Evolutionary conservation across 37 sponge, comb jelly and placozoan genomes (phyloP), one percentile per base, ranked within the genome.

Genomic region (Halichondria panicea): DNA sequence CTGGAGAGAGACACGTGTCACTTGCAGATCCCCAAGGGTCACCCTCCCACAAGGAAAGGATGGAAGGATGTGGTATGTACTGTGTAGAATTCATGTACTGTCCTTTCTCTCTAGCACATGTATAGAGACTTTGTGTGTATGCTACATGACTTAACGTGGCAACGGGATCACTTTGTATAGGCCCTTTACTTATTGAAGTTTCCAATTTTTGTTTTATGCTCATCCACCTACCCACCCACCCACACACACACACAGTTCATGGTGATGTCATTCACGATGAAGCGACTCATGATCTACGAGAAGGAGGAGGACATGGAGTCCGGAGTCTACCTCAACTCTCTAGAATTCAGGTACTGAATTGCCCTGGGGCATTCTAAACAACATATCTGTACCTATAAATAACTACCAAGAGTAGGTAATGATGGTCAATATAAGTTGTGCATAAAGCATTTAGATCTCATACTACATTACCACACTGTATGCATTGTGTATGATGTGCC

Each of bases 11-110:
- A 90, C 32, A 84, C 82, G 5, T 74, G 84, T 38, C 68, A 61
- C 43, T n/a, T 90, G 33, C 71, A 77, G 59, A 75, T 90, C 25
- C 91, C 91, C 1, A 63, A 70, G 28, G 89, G 89, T 0, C 81
- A 70, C 45, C 74, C 88, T 55, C 76, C 85, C 0, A 44, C 89
- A 19, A 93, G 88, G 68, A 65, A 88, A 4, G 93, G 89, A 21
- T 92, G 92, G 93, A 84, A 72, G 38, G 75, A 93, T 41, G 86
- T 88, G 82, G 92, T 92, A 78, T 32, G 88, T 77, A 31, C 30
- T 9, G 27, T 30, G 21, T 42, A 59, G 27, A 46, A 11, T 12
- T 9, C 31, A 7, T 24, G 27, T 59, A 22, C 8, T 25, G 27
- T n/a, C 8, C 25, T 59, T 13, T 24, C 22, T 8, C 8, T 59